Percentiles rank a stretch among this genome's conserved stretches.
Evolutionary conservation across 2,113 vertebrate genomes (phyloP).

Genomic region (Callipepla californica): DNA sequence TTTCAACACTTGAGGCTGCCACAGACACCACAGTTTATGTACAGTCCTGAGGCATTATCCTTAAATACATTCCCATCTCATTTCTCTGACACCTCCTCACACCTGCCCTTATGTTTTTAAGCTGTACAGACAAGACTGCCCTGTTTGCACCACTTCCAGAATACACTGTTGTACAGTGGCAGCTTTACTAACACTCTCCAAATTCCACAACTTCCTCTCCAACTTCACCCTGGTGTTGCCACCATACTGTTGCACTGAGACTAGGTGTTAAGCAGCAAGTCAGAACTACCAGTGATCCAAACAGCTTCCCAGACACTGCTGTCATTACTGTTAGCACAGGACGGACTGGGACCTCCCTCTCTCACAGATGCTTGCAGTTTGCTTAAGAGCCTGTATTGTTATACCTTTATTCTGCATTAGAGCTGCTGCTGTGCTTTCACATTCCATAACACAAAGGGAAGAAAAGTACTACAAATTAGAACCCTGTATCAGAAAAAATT

Average conservation of each 20-base stretch:
- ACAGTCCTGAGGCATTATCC: background rate
- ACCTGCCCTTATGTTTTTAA: background rate
- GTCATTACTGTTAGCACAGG: background rate
- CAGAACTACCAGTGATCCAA: background rate
- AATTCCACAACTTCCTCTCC: background rate
- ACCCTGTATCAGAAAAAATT: background rate
- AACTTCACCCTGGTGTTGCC: background rate
- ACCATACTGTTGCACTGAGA: fast-evolving
- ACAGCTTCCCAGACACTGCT: background rate
- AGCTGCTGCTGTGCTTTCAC: background rate
- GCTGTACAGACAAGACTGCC: background rate
- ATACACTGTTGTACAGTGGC: background rate
- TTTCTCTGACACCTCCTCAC: background rate
- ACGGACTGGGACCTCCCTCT: background rate
- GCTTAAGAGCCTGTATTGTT: background rate
- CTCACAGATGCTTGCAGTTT: background rate
- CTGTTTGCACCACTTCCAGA: background rate
- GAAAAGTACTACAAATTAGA: background rate
- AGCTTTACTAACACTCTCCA: background rate
- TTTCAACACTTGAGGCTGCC: background rate
- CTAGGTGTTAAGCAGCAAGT: background rate
- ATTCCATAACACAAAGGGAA: background rate
- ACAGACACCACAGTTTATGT: background rate
- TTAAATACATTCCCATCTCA: background rate
- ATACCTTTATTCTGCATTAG: background rate